Base-by-base conservation (phyloP, 2,113 vertebrate species). In the Fregetta grallaria region DNA sequence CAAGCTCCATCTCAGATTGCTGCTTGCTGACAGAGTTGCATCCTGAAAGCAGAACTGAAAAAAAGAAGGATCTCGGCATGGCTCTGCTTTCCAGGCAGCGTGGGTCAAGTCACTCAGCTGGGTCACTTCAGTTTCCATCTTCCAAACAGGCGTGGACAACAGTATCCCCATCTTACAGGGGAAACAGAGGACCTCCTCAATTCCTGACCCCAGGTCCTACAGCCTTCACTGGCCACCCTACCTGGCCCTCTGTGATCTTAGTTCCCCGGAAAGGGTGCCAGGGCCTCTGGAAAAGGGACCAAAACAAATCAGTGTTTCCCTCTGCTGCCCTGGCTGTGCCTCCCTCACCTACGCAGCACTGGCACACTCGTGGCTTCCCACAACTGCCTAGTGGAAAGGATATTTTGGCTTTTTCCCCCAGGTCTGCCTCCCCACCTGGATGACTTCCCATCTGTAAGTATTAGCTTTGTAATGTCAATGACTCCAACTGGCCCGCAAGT, bases 401-500 rank as follows among this genome's bases (percentile, higher is more conserved):
- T 61, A 80, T 79, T 92, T 58, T 78, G 21, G 32, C 53, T 91
- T 88, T 75, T 96, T 85, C 66, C 86, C 78, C 2, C 1, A 65
- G 2, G 7, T 58, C 74, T 81, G 61, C 65, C 62, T 82, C 40
- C 62, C 45, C 36, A 92, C 66, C 70, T 87, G 86, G 62, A 86
- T 92, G 70, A 85, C 70, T 78, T 92, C 86, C 53, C 73, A 85
- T 58, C 66, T 72, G 80, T 85, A 95, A 96, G 93, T 94, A 91
- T 68, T 96, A 88, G 75, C 88, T 93, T 52, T 81, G 40, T 63
- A 84, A 89, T n/a, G 63, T 55, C 68, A 55, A 2, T 53, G 42
- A 86, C 47, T 77, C 62, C 62, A 85, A 23, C 61, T 25, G 36
- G 40, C 73, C 53, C 5, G 1, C 45, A 67, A 86, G 53, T 18